Evolutionary conservation across 2,113 vertebrate genomes (phyloP).

Genomic region (Zeus faber): DNA sequence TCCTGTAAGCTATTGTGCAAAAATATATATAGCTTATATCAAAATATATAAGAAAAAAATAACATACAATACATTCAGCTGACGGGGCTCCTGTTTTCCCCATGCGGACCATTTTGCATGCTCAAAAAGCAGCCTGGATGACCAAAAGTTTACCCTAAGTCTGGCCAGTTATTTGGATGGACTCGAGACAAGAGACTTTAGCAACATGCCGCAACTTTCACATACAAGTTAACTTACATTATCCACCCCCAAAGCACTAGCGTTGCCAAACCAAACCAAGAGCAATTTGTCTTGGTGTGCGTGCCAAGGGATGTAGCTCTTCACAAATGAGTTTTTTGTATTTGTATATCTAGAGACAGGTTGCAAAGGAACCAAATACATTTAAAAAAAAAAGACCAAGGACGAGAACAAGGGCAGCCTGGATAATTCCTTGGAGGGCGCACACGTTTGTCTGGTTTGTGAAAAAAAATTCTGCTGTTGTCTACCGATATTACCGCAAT

Average conservation of each 20-base stretch:
- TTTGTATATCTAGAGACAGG: conserved; percentile 36
- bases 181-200: conserved; percentile 38
- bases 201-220: conserved; percentile 48
- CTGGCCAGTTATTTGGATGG: conserved; percentile 20
- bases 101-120: conserved; percentile 31
- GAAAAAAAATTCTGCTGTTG: conserved; percentile 51
- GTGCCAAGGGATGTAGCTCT: conserved; percentile 27
- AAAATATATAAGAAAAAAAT: neutral
- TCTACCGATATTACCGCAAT: conserved; percentile 53
- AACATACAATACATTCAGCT: neutral
- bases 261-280: conserved; percentile 59
- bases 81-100: conserved; percentile 12
- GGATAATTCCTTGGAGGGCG: conserved; percentile 32
- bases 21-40: no score
- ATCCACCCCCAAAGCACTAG: conserved; percentile 45
- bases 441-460: conserved; percentile 46
- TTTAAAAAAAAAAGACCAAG: conserved; percentile 19
- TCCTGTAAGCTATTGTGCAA: no score
- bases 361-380: conserved; percentile 38
- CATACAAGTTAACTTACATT: conserved; percentile 45
- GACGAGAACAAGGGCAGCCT: conserved; percentile 32
- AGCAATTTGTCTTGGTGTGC: conserved; percentile 51
- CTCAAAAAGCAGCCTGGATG: conserved; percentile 24
- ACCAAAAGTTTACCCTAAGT: conserved; percentile 39
- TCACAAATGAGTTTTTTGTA: conserved; percentile 31